Conservation (phyloP, 2,797 vertebrate genomes). For the Karalla daura region DNA sequence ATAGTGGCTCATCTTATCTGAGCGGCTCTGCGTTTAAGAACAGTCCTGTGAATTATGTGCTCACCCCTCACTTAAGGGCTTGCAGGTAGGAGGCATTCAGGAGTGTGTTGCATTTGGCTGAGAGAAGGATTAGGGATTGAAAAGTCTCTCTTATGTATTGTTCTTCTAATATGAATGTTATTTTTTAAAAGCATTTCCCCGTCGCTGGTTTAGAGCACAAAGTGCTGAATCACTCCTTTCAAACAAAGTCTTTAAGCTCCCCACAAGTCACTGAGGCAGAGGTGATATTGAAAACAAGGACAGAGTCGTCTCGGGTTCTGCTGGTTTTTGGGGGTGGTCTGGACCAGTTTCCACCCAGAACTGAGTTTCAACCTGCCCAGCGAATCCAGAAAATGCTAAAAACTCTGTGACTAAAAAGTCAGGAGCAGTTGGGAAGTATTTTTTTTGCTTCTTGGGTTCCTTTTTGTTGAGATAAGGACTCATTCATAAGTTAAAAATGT, state of each 20-base stretch:
- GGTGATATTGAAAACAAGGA: not conserved
- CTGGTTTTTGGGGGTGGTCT: not conserved
- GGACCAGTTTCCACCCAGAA: no score
- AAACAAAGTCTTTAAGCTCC: conserved; percentile 13
- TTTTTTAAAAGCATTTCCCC: conserved; percentile 4
- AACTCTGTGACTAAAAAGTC: no score
- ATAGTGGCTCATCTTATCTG: conserved; percentile 73
- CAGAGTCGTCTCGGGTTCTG: not conserved
- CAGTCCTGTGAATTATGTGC: conserved; percentile 55
- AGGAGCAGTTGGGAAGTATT: no score
- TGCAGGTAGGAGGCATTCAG: conserved; percentile 42
- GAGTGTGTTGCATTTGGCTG: conserved; percentile 27
- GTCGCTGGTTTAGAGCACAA: not conserved
- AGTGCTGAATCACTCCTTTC: conserved; percentile 19
- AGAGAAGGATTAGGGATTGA: conserved; percentile 48
- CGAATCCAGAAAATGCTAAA: no score
- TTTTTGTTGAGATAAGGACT: no score
- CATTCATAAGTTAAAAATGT: no score
- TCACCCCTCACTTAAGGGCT: conserved; percentile 35
- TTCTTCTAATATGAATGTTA: conserved; percentile 37
- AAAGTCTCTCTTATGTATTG: conserved; percentile 47
- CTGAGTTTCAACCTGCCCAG: no score
- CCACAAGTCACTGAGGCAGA: not conserved
- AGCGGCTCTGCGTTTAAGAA: conserved; percentile 52
- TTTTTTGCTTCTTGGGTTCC: no score